These are phyloP conservation scores for Campoplex nolae DNA, from an alignment of 2,888 invertebrate species.

Conservation along the genomic window DNA sequence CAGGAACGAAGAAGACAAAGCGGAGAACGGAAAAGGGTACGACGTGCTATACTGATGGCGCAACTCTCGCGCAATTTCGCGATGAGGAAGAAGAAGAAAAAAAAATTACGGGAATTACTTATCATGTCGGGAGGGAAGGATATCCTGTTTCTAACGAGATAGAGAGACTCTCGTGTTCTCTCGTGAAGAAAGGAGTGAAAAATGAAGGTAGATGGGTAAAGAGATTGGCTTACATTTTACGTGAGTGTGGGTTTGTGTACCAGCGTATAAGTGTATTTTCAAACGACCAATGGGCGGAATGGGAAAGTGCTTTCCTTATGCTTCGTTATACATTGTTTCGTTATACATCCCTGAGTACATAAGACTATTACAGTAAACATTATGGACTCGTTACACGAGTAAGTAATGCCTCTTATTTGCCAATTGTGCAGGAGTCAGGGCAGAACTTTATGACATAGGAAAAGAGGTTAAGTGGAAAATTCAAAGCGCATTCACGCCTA, in stretches of 20 bases:
- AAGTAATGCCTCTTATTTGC: not conserved
- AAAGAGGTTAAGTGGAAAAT: not conserved
- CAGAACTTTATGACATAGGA: not conserved
- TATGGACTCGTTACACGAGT: conserved; percentile 7
- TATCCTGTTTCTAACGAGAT: conserved; percentile 77
- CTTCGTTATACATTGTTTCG: conserved; percentile 39
- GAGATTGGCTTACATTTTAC: conserved; percentile 49
- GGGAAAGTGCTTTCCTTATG: conserved; percentile 14
- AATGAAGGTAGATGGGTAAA: conserved; percentile 68
- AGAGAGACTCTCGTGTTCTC: conserved; percentile 70
- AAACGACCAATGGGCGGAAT: conserved; percentile 20
- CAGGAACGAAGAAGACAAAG: conserved; percentile 38
- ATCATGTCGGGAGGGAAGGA: conserved; percentile 70
- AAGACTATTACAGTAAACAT: conserved; percentile 6
- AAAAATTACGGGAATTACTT: conserved; percentile 72
- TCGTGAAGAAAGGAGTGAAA: conserved; percentile 70
- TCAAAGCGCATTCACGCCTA: not conserved
- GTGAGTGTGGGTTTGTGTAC: conserved; percentile 25
- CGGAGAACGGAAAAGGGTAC: conserved; percentile 50
- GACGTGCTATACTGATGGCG: conserved; percentile 60
- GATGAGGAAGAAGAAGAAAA: conserved; percentile 60
- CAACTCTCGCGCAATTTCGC: conserved; percentile 70
- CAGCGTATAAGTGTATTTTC: not conserved
- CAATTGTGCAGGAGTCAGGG: not conserved
- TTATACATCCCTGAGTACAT: conserved; percentile 13